Conservation (phyloP, 2,888 invertebrate genomes). For the Mycalesis mineus region DNA sequence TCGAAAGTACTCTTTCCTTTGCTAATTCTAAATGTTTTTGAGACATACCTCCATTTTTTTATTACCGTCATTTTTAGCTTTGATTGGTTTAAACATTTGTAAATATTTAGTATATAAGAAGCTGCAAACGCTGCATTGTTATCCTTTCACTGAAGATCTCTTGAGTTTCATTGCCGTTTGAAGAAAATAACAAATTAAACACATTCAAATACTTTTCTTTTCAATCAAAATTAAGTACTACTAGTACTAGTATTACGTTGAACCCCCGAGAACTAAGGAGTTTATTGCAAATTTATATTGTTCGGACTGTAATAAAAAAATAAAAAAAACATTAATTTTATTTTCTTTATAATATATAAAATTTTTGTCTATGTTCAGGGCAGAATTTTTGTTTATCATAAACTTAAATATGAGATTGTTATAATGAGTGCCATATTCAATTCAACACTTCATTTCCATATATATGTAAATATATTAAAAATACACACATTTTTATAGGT, state of each 20-base stretch:
- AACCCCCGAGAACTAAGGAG: no score
- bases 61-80: slow-evolving; percentile 5
- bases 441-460: background rate
- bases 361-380: no score
- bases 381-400: no score
- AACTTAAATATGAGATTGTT: background rate
- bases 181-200: slow-evolving; percentile 57
- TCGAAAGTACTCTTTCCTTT: no score
- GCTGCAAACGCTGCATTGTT: slow-evolving; percentile 69
- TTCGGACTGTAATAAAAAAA: no score
- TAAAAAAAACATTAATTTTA: background rate
- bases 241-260: background rate
- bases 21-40: background rate
- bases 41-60: background rate
- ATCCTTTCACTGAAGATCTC: slow-evolving; percentile 79
- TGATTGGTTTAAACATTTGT: slow-evolving; percentile 36
- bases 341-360: no score
- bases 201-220: slow-evolving; percentile 43
- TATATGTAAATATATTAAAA: background rate
- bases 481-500: slow-evolving; percentile 73
- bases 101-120: slow-evolving; percentile 45
- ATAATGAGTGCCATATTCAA: slow-evolving; percentile 3
- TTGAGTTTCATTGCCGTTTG: slow-evolving; percentile 72
- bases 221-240: background rate
- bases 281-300: no score